Conservation (phyloP, 1,140 invertebrate species). For the Temnothorax curvispinosus region DNA sequence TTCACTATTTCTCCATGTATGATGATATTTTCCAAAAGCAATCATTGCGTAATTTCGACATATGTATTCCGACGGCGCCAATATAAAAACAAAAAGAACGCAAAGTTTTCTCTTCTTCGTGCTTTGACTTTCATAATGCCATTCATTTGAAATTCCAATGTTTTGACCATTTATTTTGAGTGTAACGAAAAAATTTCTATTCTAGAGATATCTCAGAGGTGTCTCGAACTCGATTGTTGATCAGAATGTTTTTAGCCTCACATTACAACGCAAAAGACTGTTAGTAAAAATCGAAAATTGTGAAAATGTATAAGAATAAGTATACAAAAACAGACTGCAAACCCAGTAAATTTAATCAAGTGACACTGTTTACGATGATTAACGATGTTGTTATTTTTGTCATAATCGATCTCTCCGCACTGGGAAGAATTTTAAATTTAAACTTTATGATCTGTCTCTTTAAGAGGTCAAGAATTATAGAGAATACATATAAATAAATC, state of each 20-base stretch:
- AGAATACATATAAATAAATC: neutral
- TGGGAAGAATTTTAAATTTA: neutral
- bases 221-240: neutral
- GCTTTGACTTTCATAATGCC: constrained; percentile 18
- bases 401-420: neutral
- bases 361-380: neutral
- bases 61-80: constrained; percentile 27
- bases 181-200: neutral
- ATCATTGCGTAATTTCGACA: constrained; percentile 16
- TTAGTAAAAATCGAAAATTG: neutral
- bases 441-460: neutral
- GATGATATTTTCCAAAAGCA: neutral
- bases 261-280: neutral
- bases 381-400: neutral
- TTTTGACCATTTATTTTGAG: constrained; percentile 27
- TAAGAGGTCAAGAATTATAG: neutral
- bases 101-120: neutral
- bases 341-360: neutral
- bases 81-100: neutral
- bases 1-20: neutral
- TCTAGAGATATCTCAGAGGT: neutral
- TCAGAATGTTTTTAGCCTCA: neutral
- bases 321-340: neutral
- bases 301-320: neutral
- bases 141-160: constrained; percentile 54